Evolutionary conservation across 2,797 vertebrate genomes (phyloP).

Genomic region (Tangara arthus): DNA sequence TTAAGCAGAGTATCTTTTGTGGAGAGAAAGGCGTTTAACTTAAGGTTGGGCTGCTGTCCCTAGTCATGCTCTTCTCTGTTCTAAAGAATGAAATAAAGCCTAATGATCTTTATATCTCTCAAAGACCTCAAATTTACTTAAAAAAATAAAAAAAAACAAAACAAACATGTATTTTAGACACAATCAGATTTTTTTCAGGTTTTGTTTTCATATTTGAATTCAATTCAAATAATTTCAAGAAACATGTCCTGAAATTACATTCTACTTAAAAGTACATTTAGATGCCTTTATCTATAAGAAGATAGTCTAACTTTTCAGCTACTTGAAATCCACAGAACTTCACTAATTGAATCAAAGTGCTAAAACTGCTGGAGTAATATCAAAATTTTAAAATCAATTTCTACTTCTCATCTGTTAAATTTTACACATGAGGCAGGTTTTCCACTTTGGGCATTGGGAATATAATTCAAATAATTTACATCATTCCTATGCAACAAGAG

Average conservation of each 20-base stretch:
- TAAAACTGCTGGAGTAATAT: background rate
- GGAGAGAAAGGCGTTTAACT: background rate
- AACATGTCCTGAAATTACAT: background rate
- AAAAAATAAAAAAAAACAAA: background rate
- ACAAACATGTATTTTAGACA: background rate
- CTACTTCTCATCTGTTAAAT: background rate
- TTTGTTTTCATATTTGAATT: background rate
- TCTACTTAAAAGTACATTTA: background rate
- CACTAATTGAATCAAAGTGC: background rate
- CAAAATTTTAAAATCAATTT: background rate
- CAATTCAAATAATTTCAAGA: background rate
- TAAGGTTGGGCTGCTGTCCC: background rate
- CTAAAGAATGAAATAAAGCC: background rate
- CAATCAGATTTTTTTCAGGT: background rate
- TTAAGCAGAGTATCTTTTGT: background rate
- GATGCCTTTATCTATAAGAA: background rate
- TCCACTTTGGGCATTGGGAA: background rate
- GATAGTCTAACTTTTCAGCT: background rate
- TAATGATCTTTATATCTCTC: background rate
- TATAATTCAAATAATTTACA: background rate
- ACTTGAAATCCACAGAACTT: background rate
- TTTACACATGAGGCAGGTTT: slow-evolving; percentile 1
- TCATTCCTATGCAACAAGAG: background rate
- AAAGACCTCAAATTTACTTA: background rate
- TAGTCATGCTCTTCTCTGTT: background rate